Base-by-base conservation (phyloP, 2,113 vertebrate species). In the Xenus cinereus region DNA sequence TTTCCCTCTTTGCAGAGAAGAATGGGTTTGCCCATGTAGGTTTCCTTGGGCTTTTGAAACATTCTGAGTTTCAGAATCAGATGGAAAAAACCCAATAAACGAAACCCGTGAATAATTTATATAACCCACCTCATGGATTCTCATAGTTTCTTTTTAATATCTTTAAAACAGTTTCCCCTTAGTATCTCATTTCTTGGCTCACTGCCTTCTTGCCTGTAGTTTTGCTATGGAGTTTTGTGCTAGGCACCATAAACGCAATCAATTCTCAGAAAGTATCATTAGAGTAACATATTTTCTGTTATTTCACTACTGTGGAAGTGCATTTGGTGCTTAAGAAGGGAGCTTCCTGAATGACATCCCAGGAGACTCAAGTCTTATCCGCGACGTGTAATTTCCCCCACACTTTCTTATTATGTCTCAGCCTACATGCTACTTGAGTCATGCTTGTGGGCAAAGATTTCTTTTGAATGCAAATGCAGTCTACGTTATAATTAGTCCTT, bases 361-460 rank as follows among this genome's bases (percentile, higher is more conserved):
- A 69, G 89, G 77, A 95, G 73, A 94, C 94, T 94, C 1, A 0
- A 63, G 59, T 76, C 77, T 83, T 91, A 85, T 56, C 88, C 78
- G 3, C 81, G 96, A 54, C 82, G 57, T 94, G 74, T 95, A 91
- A 95, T 97, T 97, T 97, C 78, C 74, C 74, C 84, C 30, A 35
- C 92, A 77, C 77, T 96, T 96, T 95, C 84, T 94, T 95, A 95
- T 92, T 97, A 89, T 87, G 69, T 94, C 92, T 95, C 89, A 94
- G 75, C 81, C 77, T 92, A 54, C 37, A 63, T 94, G 69, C 77
- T 87, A 26, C 71, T 95, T 95, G 96, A 97, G 74, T 97, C 95
- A 95, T 73, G 80, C 92, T 91, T 93, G 91, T 96, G 93, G 94
- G 89, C 71, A 91, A 92, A 94, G 86, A 92, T 92, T 96, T 93